A percentile compares a stretch with the other conserved stretches of the same genome.
Evolutionary conservation across 1,140 invertebrate species (phyloP).

Genomic region (Ruditapes philippinarum): DNA sequence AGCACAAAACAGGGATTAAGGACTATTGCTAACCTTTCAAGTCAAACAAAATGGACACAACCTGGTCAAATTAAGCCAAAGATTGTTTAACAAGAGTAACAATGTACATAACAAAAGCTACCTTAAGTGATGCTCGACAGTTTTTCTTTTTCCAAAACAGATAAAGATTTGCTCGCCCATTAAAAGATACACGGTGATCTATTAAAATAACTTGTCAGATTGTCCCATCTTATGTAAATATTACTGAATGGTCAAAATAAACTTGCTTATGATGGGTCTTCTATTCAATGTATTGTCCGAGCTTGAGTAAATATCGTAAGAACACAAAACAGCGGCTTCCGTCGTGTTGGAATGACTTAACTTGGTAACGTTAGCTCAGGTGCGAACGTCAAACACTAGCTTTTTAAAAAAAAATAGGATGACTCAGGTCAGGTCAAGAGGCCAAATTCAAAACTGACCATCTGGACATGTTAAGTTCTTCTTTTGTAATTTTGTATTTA

Average conservation of each 20-base stretch:
- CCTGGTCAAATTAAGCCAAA: background rate
- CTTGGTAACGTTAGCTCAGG: background rate
- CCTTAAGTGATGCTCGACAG: background rate
- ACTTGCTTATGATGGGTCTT: background rate
- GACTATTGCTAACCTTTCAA: background rate
- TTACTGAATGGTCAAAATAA: background rate
- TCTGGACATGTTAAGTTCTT: background rate
- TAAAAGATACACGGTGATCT: background rate
- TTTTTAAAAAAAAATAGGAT: too few species aligned
- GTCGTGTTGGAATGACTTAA: slow-evolving; percentile 2
- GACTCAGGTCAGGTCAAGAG: background rate
- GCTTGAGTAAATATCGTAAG: background rate
- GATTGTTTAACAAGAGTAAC: background rate
- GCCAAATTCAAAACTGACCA: background rate
- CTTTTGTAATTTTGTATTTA: background rate
- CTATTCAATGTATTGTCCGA: background rate
- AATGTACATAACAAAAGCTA: background rate
- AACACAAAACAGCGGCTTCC: background rate
- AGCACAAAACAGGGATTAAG: background rate
- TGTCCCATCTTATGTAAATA: slow-evolving; percentile 7
- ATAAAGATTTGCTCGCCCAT: background rate
- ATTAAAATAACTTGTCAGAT: background rate
- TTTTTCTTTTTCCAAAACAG: background rate
- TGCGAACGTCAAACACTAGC: background rate
- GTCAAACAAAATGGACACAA: background rate